phyloP scores from a whole-genome alignment of 2,113 vertebrate species.

The Lagenorhynchus albirostris region DNA sequence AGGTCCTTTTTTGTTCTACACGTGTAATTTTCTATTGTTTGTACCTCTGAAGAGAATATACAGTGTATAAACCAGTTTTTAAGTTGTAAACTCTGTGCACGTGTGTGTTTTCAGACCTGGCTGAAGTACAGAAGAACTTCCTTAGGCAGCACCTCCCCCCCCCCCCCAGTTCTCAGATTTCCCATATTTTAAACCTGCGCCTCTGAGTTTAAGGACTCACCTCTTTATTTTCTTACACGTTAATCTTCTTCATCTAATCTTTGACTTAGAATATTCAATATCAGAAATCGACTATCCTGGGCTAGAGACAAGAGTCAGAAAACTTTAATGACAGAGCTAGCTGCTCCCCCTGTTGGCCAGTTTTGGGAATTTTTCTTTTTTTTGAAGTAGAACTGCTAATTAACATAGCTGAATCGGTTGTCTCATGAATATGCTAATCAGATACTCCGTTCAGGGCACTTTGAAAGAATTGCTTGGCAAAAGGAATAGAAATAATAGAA shows the following conservation, averaged over 20 bases:
- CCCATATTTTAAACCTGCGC: background rate
- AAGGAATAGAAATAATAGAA: slow-evolving; percentile 50
- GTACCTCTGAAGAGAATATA: background rate
- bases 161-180: background rate
- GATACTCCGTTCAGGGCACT: background rate
- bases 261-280: background rate
- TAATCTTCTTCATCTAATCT: background rate
- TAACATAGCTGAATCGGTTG: slow-evolving; percentile 60
- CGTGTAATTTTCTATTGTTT: background rate
- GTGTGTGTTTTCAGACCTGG: background rate
- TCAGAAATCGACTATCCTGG: background rate
- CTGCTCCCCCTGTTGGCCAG: slow-evolving; percentile 70
- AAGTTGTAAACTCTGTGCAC: background rate
- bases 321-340: slow-evolving; percentile 28
- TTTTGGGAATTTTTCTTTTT: slow-evolving; percentile 29
- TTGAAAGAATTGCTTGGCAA: slow-evolving; percentile 55
- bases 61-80: background rate
- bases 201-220: background rate
- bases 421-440: slow-evolving; percentile 73
- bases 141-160: background rate
- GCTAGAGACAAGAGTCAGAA: background rate
- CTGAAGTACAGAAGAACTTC: background rate
- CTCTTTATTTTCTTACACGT: background rate
- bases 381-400: slow-evolving; percentile 49
- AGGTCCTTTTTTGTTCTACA: background rate